phyloP scores from a whole-genome alignment of 2,888 invertebrate species.

The Tenthredo amoena region DNA sequence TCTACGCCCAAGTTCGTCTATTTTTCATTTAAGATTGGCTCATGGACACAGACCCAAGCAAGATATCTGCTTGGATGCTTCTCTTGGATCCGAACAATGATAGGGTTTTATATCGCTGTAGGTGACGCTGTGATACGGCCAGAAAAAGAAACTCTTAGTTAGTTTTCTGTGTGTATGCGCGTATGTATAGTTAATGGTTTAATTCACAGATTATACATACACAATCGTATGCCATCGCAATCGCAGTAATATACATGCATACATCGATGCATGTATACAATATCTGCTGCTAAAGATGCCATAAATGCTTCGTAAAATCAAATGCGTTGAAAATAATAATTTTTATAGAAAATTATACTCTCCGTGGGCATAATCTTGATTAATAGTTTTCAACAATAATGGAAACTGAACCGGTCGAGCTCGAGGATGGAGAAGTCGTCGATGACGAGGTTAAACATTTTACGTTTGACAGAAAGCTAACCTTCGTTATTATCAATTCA shows the following conservation, averaged over 20 bases:
- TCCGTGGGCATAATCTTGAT: background rate
- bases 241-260: background rate
- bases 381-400: constrained; percentile 69
- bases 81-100: background rate
- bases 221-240: background rate
- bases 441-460: constrained; percentile 82
- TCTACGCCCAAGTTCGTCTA: background rate
- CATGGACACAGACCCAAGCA: background rate
- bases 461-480: constrained; percentile 63
- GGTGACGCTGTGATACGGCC: background rate
- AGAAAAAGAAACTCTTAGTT: background rate
- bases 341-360: background rate
- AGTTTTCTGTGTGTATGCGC: background rate
- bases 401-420: constrained; percentile 82
- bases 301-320: constrained; percentile 17
- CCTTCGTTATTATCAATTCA: constrained; percentile 55
- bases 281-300: background rate
- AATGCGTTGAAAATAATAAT: constrained; percentile 38
- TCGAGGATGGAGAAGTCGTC: constrained; percentile 82
- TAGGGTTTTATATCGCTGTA: background rate
- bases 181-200: constrained; percentile 4
- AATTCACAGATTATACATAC: background rate
- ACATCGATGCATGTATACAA: background rate
- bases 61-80: background rate
- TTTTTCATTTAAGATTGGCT: background rate